Base-by-base conservation (phyloP, 2,888 invertebrate genomes). In the Andrena haemorrhoa region DNA sequence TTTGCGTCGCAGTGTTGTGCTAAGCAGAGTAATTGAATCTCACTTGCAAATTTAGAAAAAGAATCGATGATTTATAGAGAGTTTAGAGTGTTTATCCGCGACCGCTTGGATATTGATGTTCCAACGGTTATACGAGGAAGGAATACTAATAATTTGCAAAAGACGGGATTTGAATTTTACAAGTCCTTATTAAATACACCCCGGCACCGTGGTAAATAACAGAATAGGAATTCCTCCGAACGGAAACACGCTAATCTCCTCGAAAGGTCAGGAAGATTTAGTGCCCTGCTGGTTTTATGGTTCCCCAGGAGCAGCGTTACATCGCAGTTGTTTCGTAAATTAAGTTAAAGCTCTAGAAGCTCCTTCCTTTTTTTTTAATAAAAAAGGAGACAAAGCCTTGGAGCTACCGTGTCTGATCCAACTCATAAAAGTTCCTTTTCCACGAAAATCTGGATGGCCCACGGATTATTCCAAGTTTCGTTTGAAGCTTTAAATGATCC, bases 191-290 rank as follows among this genome's bases (percentile, higher is more conserved):
- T 68, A 78, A 63, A 51, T 74, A 12, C 2, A 56, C 10, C 20
- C 23, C 0, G 10, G 10, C n/a, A 2, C 8, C 2, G 20, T 16
- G 41, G 53, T 61, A 75, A 66, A 78, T 68, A 61, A 60, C 7
- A 26, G 33, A 75, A 53, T 41, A 35, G 63, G 20, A 64, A 76
- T 79, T 69, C 63, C 49, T 49, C n/a, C 49, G 29, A 56, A 26
- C 12, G 31, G 23, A 63, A 10, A 49, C 51, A 16, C 8, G 10
- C 5, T 3, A 26, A 26, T 20, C 63, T 33, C n/a, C 6, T 47
- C 10, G 16, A 58, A 64, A 75, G 29, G 23, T 41, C 64, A 60
- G 10, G 0, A 16, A 61, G 47, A 66, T 60, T 71, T 79, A 77
- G 23, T 61, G 10, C 41, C 41, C 7, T 35, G n/a, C 0, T 1